These are phyloP conservation scores for Acanthoscelides obtectus DNA, from an alignment of 2,888 invertebrate genomes.

Conservation along the genomic window DNA sequence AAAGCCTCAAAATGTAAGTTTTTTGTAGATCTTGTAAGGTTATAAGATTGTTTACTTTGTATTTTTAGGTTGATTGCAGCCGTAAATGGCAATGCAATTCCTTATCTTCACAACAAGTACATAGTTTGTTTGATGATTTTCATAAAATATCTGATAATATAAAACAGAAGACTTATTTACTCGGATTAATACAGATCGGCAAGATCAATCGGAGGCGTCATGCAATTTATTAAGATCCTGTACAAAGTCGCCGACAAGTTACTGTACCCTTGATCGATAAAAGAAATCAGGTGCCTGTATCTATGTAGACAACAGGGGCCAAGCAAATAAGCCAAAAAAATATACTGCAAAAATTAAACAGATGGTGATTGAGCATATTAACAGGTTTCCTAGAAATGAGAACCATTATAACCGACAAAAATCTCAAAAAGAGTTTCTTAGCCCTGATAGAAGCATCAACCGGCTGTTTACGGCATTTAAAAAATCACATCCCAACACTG, in stretches of 20 bases:
- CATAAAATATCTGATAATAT: background rate
- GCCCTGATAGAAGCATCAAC: constrained; percentile 9
- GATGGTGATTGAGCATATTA: background rate
- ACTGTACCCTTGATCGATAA: background rate
- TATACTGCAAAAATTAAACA: constrained; percentile 7
- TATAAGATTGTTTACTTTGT: background rate
- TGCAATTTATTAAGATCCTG: background rate
- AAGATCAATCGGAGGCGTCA: background rate
- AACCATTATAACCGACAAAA: constrained; percentile 2
- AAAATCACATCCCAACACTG: constrained; percentile 4
- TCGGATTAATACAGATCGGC: background rate
- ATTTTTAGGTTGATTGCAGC: background rate
- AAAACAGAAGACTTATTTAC: constrained; percentile 1
- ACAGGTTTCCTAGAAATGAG: background rate
- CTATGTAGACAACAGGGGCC: background rate
- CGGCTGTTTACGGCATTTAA: constrained; percentile 9
- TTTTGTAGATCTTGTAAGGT: background rate
- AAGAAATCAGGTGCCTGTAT: background rate
- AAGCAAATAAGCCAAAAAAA: background rate
- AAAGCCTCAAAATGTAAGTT: background rate
- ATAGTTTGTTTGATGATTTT: constrained; percentile 1
- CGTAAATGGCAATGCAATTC: background rate
- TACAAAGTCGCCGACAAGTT: background rate
- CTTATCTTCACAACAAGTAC: background rate
- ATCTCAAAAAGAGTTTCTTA: constrained; percentile 12